Conservation (phyloP, 2,888 invertebrate species). For the Acleris sparsana region DNA sequence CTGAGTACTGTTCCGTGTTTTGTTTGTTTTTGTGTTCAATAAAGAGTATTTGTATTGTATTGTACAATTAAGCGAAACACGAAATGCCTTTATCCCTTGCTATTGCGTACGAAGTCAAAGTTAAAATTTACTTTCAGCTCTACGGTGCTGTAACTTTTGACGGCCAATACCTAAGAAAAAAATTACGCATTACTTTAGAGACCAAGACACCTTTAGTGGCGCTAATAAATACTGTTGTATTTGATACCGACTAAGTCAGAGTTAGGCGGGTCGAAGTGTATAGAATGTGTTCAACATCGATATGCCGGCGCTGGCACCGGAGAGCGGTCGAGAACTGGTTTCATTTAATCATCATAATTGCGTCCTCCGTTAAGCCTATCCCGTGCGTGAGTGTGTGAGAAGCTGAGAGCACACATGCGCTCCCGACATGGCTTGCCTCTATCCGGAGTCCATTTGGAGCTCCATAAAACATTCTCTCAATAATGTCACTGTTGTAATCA, state of each 20-base stretch:
- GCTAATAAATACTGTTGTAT: constrained; percentile 21
- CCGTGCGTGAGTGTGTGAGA: constrained; percentile 53
- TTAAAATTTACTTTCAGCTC: not conserved
- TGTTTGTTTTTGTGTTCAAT: too few relatives aligned
- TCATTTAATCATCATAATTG: constrained; percentile 82
- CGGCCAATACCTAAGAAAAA: not conserved
- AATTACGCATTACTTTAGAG: not conserved
- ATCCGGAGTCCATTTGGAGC: constrained; percentile 32
- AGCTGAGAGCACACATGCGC: constrained; percentile 47
- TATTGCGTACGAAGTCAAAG: not conserved
- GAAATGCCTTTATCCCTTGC: too few relatives aligned
- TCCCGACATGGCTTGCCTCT: constrained; percentile 35
- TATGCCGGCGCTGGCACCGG: constrained; percentile 57
- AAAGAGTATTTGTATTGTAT: too few relatives aligned
- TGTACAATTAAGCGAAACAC: too few relatives aligned
- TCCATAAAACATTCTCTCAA: constrained; percentile 33
- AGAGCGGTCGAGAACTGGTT: constrained; percentile 73
- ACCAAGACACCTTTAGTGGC: constrained; percentile 9
- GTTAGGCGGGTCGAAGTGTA: constrained; percentile 41
- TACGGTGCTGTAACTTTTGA: too few relatives aligned
- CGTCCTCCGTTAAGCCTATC: constrained; percentile 77
- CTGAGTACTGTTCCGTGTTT: too few relatives aligned
- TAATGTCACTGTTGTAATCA: constrained; percentile 29
- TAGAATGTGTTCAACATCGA: constrained; percentile 61
- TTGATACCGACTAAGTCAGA: constrained; percentile 26